Percentiles rank a stretch among this genome's conserved stretches.
Evolutionary conservation across 2,888 invertebrate species (phyloP).

Genomic region (Chloromyia formosa): DNA sequence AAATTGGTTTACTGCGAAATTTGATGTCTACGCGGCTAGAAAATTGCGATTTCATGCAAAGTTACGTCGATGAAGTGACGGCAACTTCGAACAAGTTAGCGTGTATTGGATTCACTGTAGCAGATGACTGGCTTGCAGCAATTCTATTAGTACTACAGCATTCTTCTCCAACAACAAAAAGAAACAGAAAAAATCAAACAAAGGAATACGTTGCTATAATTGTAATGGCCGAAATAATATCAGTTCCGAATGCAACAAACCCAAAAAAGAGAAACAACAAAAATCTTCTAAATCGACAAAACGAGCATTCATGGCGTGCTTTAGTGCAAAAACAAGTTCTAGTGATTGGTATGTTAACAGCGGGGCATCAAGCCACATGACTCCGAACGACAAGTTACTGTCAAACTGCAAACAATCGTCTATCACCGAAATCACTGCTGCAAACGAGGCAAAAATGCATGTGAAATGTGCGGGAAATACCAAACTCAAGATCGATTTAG

Average conservation of each 20-base stretch:
- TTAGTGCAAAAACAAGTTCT: too few species aligned
- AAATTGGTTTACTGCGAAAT: too few species aligned
- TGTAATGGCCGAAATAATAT: too few species aligned
- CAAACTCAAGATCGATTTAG: not conserved
- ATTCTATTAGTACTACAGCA: conserved; percentile 55
- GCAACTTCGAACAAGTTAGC: conserved; percentile 55
- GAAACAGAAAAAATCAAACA: too few species aligned
- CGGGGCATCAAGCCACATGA: not conserved
- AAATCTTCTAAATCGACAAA: too few species aligned
- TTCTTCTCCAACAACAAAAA: too few species aligned
- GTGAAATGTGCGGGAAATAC: not conserved
- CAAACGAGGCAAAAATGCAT: not conserved
- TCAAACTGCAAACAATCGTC: too few species aligned
- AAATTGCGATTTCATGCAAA: not conserved
- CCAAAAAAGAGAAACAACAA: too few species aligned
- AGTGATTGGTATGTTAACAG: not conserved
- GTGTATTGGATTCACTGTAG: conserved; percentile 50
- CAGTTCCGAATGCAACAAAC: too few species aligned
- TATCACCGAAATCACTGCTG: not conserved
- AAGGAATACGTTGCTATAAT: too few species aligned
- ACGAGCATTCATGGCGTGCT: too few species aligned
- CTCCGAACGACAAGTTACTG: not conserved
- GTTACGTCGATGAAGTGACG: conserved; percentile 1
- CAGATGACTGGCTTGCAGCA: conserved; percentile 54
- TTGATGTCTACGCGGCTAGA: not conserved